Evolutionary conservation across 2,113 vertebrate genomes (phyloP), one percentile per base, ranked within the genome.

Genomic region (Desmodus rotundus): DNA sequence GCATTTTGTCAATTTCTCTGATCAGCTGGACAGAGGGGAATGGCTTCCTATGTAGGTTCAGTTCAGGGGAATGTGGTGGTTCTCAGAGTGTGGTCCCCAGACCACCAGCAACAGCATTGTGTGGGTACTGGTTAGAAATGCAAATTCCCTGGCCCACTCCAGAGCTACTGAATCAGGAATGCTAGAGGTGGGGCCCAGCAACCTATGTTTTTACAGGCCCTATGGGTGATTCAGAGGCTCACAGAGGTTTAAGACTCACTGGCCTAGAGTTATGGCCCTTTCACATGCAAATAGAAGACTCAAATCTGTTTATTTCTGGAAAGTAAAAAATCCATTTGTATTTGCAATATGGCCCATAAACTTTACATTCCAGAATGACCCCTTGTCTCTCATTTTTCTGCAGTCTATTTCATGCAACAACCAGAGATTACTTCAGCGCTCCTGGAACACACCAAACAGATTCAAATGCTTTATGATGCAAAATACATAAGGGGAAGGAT

Each of bases 381-480:
- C 91, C 90, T 91, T 14, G 85, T 33, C 52, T 97, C 93, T 96
- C 63, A 85, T 76, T 93, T 94, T 73, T 80, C 95, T 94, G 41
- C 28, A 7, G 3, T 85, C 81, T 96, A 78, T 92, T 93, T 96
- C 82, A 43, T 0, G 20, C 56, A 82, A 61, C 80, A 92, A 76
- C 28, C 22, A 54, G 92, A 90, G 90, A 91, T 81, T 93, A 84
- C 83, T 95, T 94, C 9, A 28, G 78, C 93, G 38, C 41, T 97
- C 96, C 89, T 63, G 67, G 68, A 94, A 94, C 36, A 24, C 0
- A 0, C 36, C 94, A 96, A 91, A 89, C 65, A 58, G 91, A 97
- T 89, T 95, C 52, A 83, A 91, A 72, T 17, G 88, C 93, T 97
- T 97, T 96, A 87, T 78, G 73, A 84, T 89, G 86, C 78, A 97